phyloP scores from a whole-genome alignment of 1,140 invertebrate species.

The Asobara japonica region DNA sequence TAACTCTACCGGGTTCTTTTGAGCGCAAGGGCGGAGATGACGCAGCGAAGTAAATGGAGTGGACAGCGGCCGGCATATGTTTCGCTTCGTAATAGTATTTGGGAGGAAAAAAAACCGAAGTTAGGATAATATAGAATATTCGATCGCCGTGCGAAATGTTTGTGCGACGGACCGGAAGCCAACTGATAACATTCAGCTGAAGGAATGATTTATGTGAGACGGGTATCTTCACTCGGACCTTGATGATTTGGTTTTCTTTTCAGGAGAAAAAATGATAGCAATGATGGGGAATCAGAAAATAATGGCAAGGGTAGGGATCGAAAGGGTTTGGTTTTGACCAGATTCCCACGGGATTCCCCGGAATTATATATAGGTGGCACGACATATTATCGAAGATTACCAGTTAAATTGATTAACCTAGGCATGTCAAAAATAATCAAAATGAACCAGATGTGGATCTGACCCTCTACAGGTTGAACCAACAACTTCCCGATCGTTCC shows the following conservation, averaged over 20 bases:
- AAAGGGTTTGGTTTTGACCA: no score
- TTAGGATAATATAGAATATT: conserved; percentile 43
- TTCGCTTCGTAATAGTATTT: conserved; percentile 37
- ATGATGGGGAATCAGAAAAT: not conserved
- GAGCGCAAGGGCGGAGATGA: conserved; percentile 38
- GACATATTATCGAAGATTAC: no score
- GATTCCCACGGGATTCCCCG: no score
- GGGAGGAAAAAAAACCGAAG: conserved; percentile 11
- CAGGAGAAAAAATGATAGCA: not conserved
- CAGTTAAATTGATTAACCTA: no score
- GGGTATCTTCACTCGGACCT: conserved; percentile 24
- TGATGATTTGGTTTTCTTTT: conserved; percentile 60
- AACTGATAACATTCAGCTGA: conserved; percentile 64
- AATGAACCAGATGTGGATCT: no score
- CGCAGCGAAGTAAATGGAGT: conserved; percentile 64
- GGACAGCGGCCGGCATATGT: conserved; percentile 68
- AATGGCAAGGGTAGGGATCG: no score
- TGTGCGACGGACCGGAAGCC: conserved; percentile 61
- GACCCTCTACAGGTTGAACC: no score
- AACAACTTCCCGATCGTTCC: no score
- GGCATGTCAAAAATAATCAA: no score
- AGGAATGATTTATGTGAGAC: conserved; percentile 25
- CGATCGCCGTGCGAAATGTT: conserved; percentile 46
- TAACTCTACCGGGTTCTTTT: conserved; percentile 6
- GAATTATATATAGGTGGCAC: no score